phyloP scores from a whole-genome alignment of 2,113 vertebrate genomes.

The Probosciger aterrimus region DNA sequence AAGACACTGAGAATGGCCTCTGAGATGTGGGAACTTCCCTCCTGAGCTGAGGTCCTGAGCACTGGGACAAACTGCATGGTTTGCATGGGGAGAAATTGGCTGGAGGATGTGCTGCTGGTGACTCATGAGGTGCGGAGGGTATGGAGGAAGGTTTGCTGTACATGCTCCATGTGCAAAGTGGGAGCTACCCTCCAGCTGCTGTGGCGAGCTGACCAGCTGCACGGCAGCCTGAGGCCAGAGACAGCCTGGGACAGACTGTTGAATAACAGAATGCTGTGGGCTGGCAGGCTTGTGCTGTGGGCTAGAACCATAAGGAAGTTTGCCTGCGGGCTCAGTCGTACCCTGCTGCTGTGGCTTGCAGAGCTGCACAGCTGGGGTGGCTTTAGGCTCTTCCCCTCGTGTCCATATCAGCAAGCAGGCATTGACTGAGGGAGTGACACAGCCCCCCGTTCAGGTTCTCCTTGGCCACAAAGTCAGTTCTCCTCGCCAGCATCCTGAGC shows the following conservation, averaged over 20 bases:
- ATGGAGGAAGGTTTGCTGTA: not conserved
- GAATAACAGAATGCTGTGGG: not conserved
- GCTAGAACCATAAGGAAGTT: not conserved
- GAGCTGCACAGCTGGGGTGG: not conserved
- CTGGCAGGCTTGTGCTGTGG: not conserved
- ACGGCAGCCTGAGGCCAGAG: not conserved
- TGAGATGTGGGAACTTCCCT: not conserved
- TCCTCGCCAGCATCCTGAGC: not conserved
- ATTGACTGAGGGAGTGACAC: not conserved
- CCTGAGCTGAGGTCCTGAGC: not conserved
- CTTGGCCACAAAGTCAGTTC: not conserved
- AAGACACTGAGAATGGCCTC: not conserved
- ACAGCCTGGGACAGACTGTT: not conserved
- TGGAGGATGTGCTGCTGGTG: not conserved
- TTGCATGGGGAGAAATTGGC: not conserved
- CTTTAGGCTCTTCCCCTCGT: not conserved
- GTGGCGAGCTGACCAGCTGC: not conserved
- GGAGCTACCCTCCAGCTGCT: not conserved
- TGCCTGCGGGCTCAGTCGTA: rapidly evolving
- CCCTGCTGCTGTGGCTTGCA: not conserved
- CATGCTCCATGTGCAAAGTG: rapidly evolving
- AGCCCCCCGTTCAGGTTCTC: not conserved
- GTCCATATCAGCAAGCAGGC: not conserved
- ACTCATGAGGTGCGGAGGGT: not conserved
- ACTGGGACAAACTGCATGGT: not conserved